These are phyloP conservation scores for Trachelus stipa DNA, from an alignment of 2,888 invertebrate genomes.

Conservation along the genomic window DNA sequence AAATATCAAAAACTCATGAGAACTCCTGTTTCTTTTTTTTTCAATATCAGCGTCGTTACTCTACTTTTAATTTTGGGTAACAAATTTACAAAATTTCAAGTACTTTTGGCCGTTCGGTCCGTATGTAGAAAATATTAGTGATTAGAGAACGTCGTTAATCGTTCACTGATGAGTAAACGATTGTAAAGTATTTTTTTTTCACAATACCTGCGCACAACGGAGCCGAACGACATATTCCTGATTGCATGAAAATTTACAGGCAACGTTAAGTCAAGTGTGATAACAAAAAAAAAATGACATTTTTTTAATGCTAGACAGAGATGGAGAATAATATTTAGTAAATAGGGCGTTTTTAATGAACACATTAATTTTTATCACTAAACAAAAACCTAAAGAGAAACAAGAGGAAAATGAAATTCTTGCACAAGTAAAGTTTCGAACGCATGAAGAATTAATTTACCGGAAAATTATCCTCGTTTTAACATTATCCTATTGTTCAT, in stretches of 20 bases:
- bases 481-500: constrained; percentile 15
- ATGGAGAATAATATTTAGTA: background rate
- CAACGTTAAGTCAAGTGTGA: constrained; percentile 3
- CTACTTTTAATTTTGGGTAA: background rate
- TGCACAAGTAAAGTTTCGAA: background rate
- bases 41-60: background rate
- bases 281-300: constrained; percentile 31
- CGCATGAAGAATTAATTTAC: constrained; percentile 6
- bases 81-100: background rate
- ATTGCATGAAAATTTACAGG: constrained; percentile 57
- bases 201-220: constrained; percentile 68
- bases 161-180: background rate
- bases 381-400: background rate
- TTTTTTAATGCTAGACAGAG: background rate
- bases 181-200: constrained; percentile 15
- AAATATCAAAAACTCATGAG: background rate
- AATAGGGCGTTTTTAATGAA: background rate
- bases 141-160: background rate
- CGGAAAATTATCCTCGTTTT: constrained; percentile 24
- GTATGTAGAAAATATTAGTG: background rate
- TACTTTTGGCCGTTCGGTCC: background rate
- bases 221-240: constrained; percentile 69
- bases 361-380: background rate
- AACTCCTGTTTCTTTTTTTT: background rate
- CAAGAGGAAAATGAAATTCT: background rate